Evolutionary conservation across 2,888 invertebrate species (phyloP), one percentile per base, ranked within the genome.

Genomic region (Harmothoe impar): DNA sequence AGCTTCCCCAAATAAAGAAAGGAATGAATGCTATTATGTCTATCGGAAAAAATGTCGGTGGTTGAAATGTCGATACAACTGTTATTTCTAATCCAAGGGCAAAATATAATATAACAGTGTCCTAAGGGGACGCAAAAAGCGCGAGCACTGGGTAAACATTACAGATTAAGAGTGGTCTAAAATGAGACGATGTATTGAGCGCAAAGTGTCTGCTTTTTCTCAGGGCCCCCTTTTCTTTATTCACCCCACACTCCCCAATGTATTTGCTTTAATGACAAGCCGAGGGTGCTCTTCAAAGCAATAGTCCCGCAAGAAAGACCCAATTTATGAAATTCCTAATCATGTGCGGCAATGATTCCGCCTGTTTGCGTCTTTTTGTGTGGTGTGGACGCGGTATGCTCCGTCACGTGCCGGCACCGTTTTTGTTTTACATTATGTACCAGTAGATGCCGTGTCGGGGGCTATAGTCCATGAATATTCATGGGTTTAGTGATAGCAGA

Each of bases 251-350:
- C 17, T 77, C 31, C 77, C 62, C 25, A 25, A 12, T 10, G 43
- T 77, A 29, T 77, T 77, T 29, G 29, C 25, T 17, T n/a, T 25
- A 77, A 77, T 77, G 77, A 77, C 77, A 77, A 77, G 77, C 77
- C 17, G 31, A n/a, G 29, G 25, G 77, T 17, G 77, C 25, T n/a
- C 77, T 77, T 77, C 77, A 77, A 77, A 77, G 77, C 77, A 29
- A 77, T 77, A 29, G 31, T 29, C 62, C 20, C 7, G 3, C 62
- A 62, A 62, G 62, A 62, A 62, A 62, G n/a, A n/a, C 62, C 62
- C n/a, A n/a, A 62, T n/a, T 43, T 62, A 62, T 62, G n/a, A 62
- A 62, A 62, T 62, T n/a, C 62, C n/a, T 62, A 62, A n/a, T 77
- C 31, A 31, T 77, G 3, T 17, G 31, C 77, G 5, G 77, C 77